phyloP scores from a whole-genome alignment of 1,140 invertebrate species.

The Cardiocondyla obscurior region DNA sequence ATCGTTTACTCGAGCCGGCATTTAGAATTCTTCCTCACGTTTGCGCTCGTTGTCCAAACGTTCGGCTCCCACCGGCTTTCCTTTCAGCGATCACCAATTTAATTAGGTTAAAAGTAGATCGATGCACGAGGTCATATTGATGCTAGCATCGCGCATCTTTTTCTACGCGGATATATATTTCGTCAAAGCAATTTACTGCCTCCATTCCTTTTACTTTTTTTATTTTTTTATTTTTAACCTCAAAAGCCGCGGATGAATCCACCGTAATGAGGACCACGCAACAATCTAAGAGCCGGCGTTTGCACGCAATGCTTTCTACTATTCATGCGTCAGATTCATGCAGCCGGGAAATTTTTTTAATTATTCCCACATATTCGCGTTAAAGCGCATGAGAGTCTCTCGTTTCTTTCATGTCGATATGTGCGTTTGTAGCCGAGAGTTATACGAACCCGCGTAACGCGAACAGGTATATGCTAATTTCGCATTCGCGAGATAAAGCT shows the following conservation, averaged over 20 bases:
- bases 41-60: neutral
- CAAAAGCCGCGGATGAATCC: constrained; percentile 40
- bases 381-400: neutral
- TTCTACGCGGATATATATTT: neutral
- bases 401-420: constrained; percentile 32
- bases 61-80: neutral
- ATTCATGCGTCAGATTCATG: constrained; percentile 37
- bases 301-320: constrained; percentile 27
- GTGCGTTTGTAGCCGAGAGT: neutral
- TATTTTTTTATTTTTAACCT: neutral
- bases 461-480: constrained; percentile 39
- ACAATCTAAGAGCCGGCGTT: constrained; percentile 12
- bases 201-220: too few species aligned
- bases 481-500: neutral
- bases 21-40: neutral
- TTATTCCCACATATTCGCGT: constrained; percentile 31
- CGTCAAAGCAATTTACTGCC: neutral
- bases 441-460: neutral
- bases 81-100: neutral
- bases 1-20: neutral
- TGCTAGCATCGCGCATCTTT: neutral
- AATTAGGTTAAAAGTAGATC: constrained; percentile 27
- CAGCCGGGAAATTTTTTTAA: constrained; percentile 27
- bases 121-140: neutral
- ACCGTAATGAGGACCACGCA: constrained; percentile 37